A percentile compares a stretch with the other conserved stretches of the same genome.
Conservation (phyloP, 2,888 invertebrate species). For the Melanostoma mellinum region DNA sequence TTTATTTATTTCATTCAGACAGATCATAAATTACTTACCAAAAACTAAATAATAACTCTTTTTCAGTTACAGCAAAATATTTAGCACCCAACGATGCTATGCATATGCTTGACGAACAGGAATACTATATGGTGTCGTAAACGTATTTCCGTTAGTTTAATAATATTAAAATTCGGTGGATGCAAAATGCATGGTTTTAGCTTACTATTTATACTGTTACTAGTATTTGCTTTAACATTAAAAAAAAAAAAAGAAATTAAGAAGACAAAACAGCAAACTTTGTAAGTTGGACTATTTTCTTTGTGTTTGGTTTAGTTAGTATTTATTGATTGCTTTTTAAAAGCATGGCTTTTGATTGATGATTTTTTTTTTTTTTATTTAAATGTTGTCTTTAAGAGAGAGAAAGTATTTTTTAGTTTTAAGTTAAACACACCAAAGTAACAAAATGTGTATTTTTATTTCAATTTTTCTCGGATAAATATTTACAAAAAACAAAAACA, state of each 20-base stretch:
- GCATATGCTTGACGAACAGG: conserved; percentile 85
- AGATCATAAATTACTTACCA: not conserved
- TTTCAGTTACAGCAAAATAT: conserved; percentile 83
- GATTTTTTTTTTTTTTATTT: conserved; percentile 23
- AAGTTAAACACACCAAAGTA: conserved; percentile 63
- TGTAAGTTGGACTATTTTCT: conserved; percentile 17
- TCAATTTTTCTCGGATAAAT: conserved; percentile 27
- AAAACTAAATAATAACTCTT: conserved; percentile 32
- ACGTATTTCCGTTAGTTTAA: conserved; percentile 9
- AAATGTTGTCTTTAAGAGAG: conserved; percentile 14
- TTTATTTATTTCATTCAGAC: conserved; percentile 1
- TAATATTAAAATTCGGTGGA: not conserved
- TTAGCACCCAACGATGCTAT: conserved; percentile 87
- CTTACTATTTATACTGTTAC: not conserved
- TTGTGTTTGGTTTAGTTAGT: conserved; percentile 4
- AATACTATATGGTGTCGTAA: conserved; percentile 79
- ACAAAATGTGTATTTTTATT: conserved; percentile 23
- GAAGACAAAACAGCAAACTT: conserved; percentile 23
- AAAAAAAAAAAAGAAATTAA: conserved; percentile 14
- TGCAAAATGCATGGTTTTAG: conserved; percentile 46
- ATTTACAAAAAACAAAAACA: conserved; percentile 52
- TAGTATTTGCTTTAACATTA: not conserved
- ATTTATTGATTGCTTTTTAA: conserved; percentile 2
- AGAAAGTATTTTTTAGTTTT: conserved; percentile 53
- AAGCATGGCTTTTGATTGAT: conserved; percentile 56